Evolutionary conservation across 1,140 invertebrate species (phyloP).

Genomic region (Diplogasteroides magnus): DNA sequence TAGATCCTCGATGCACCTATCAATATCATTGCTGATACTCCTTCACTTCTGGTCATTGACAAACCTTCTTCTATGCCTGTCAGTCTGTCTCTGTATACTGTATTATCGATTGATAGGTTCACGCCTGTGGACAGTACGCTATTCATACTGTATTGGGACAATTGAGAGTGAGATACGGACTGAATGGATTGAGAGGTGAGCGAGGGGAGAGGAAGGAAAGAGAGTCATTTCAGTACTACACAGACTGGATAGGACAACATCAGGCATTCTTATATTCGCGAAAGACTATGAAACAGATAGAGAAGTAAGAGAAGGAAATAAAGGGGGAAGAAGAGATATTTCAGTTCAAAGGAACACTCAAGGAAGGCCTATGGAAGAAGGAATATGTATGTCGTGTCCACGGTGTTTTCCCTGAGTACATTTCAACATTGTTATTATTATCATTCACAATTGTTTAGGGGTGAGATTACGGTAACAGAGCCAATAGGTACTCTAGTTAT

Average conservation of each 20-base stretch:
- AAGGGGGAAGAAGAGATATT: constrained; percentile 9
- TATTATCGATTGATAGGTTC: constrained; percentile 39
- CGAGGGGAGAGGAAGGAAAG: not conserved
- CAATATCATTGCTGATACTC: constrained; percentile 84
- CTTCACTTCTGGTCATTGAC: constrained; percentile 96
- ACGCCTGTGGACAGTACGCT: constrained; percentile 54
- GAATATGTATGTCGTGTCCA: constrained; percentile 94
- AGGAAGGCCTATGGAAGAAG: constrained; percentile 85
- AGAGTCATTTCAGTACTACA: constrained; percentile 57
- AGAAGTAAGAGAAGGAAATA: constrained; percentile 26
- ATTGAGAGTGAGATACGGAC: constrained; percentile 15
- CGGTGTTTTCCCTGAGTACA: constrained; percentile 90
- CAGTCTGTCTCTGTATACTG: not conserved
- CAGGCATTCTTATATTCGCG: constrained; percentile 85
- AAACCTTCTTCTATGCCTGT: constrained; percentile 98
- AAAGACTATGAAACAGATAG: constrained; percentile 62
- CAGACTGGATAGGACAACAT: constrained; percentile 78
- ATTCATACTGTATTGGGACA: constrained; percentile 46
- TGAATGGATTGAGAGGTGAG: constrained; percentile 32
- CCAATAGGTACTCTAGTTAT: constrained; percentile 88
- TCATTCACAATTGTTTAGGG: constrained; percentile 63
- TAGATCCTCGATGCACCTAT: constrained; percentile 30
- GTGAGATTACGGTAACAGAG: constrained; percentile 74
- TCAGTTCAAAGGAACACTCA: constrained; percentile 77
- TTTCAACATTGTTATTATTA: constrained; percentile 13